These are phyloP conservation scores for Stylophora pistillata DNA, from an alignment of 64 coral and sea anemone genomes.

Conservation along the genomic window DNA sequence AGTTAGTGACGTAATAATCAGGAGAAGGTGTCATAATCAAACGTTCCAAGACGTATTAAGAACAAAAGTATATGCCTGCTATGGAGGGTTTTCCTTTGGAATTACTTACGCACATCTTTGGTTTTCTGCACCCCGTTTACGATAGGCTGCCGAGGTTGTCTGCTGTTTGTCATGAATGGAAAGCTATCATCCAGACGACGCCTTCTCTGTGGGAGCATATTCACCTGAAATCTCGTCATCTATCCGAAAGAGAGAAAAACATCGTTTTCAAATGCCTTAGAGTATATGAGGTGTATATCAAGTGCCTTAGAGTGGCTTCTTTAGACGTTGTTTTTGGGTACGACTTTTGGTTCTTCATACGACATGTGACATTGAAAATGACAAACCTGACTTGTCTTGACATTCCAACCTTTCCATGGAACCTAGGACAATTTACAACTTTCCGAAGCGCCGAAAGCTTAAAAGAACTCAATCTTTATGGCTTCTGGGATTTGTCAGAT, in stretches of 20 bases:
- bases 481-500: conserved; percentile 34
- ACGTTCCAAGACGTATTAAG: neutral
- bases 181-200: conserved; percentile 17
- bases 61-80: neutral
- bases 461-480: conserved; percentile 26
- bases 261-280: conserved; percentile 9
- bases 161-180: conserved; percentile 18
- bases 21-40: neutral
- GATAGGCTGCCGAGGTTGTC: neutral
- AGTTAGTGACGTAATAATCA: neutral
- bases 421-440: conserved; percentile 15
- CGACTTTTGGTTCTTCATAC: conserved; percentile 25
- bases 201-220: conserved; percentile 33
- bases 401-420: conserved; percentile 24
- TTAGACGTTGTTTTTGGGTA: conserved; percentile 6
- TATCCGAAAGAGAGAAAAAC: neutral
- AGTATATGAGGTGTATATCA: conserved; percentile 13
- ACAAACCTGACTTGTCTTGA: conserved; percentile 34
- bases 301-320: conserved; percentile 13
- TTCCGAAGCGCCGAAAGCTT: conserved; percentile 25
- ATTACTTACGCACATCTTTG: neutral
- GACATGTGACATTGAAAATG: conserved; percentile 19
- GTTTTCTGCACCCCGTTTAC: conserved; percentile 31
- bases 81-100: conserved; percentile 23
- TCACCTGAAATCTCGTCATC: neutral